These are phyloP conservation scores for Eutrigla gurnardus DNA, from an alignment of 2,797 vertebrate species.

Conservation along the genomic window DNA sequence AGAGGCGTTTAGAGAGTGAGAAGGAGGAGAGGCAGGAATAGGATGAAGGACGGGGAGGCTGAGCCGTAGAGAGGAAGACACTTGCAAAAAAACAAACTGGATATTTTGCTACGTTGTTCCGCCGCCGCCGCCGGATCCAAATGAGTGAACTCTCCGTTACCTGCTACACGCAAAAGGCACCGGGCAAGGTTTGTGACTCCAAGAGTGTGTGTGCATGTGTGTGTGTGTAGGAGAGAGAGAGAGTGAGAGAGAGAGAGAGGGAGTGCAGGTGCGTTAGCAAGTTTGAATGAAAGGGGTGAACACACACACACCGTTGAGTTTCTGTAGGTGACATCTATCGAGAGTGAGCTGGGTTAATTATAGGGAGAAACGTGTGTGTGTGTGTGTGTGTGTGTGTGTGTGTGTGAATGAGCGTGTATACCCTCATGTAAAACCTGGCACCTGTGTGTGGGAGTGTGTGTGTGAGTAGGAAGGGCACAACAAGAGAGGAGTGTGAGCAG, in stretches of 20 bases:
- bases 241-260: not conserved
- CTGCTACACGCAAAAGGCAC: constrained; percentile 75
- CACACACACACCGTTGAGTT: constrained; percentile 21
- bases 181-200: constrained; percentile 83
- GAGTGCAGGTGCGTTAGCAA: constrained; percentile 64
- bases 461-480: constrained; percentile 56
- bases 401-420: constrained; percentile 40
- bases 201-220: constrained; percentile 32
- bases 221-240: constrained; percentile 20
- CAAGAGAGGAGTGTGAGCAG: constrained; percentile 63
- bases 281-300: constrained; percentile 64
- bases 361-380: constrained; percentile 20
- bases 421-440: constrained; percentile 55
- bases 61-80: constrained; percentile 75
- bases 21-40: constrained; percentile 79
- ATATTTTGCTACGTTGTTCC: constrained; percentile 73
- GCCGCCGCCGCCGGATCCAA: constrained; percentile 77
- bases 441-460: constrained; percentile 66
- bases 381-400: constrained; percentile 20
- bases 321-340: constrained; percentile 30
- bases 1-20: constrained; percentile 82
- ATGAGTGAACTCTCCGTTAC: constrained; percentile 80
- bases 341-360: constrained; percentile 40
- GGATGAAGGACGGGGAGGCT: constrained; percentile 78
- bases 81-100: constrained; percentile 81